These are phyloP conservation scores for Lampris incognitus DNA, from an alignment of 2,113 vertebrate species.

Conservation along the genomic window DNA sequence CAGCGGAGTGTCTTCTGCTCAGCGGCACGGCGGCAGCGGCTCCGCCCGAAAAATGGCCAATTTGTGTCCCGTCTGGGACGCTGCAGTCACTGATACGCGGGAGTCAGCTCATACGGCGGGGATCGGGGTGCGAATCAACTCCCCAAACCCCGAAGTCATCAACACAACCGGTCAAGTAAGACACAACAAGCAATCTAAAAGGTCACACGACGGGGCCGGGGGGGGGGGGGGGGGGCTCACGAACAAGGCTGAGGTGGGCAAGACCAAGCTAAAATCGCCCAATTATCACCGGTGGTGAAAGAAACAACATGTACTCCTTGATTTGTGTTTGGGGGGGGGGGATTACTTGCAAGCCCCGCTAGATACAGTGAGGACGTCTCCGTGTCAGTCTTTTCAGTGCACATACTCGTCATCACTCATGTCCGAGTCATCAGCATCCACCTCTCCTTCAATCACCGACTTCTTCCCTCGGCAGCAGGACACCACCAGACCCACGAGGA, in stretches of 20 bases:
- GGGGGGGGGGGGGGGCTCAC: conserved; percentile 20
- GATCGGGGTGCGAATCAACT: conserved; percentile 39
- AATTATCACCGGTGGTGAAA: conserved; percentile 30
- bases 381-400: conserved; percentile 60
- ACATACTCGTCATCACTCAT: conserved; percentile 91
- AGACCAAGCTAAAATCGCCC: conserved; percentile 27
- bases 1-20: not conserved
- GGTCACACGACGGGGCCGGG: conserved; percentile 27
- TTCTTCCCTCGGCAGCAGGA: conserved; percentile 98
- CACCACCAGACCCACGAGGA: conserved; percentile 91
- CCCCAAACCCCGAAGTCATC: conserved; percentile 58
- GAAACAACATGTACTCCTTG: conserved; percentile 31
- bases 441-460: conserved; percentile 95
- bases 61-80: conserved; percentile 44
- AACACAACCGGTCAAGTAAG: conserved; percentile 55
- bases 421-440: conserved; percentile 95
- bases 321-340: conserved; percentile 28
- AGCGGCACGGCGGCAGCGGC: conserved; percentile 13
- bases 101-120: conserved; percentile 43
- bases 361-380: conserved; percentile 18
- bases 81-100: not conserved
- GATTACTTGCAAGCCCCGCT: conserved; percentile 49
- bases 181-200: conserved; percentile 49
- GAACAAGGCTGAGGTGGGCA: conserved; percentile 34
- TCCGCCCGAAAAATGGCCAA: conserved; percentile 40